Evolutionary conservation across 2,113 vertebrate species (phyloP).

Genomic region (Lucifuga dentata): DNA sequence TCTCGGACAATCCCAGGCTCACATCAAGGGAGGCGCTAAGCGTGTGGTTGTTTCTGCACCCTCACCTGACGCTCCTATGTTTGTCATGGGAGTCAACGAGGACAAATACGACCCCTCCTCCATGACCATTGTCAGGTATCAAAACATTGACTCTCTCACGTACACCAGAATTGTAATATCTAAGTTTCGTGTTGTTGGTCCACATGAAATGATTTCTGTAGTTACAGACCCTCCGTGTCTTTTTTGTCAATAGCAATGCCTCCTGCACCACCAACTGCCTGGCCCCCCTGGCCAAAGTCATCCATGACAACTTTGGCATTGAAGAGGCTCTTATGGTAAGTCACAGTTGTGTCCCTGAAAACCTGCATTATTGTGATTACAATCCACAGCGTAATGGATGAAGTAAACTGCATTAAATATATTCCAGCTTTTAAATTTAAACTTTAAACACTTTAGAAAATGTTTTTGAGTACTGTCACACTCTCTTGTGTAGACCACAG

Average conservation of each 20-base stretch:
- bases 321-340: conserved; percentile 91
- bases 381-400: too few relatives aligned
- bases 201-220: not conserved
- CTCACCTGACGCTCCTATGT: conserved; percentile 90
- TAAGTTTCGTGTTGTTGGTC: not conserved
- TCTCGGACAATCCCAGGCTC: conserved; percentile 71
- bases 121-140: conserved; percentile 90
- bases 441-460: not conserved
- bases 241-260: conserved; percentile 85
- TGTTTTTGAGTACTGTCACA: not conserved
- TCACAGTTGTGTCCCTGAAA: not conserved
- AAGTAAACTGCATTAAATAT: not conserved
- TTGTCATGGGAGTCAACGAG: conserved; percentile 93
- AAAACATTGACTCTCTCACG: not conserved
- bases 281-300: conserved; percentile 90
- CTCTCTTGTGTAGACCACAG: conserved; percentile 84
- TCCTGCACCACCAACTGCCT: conserved; percentile 94
- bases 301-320: conserved; percentile 89
- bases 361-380: not conserved
- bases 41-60: conserved; percentile 89
- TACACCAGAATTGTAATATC: not conserved
- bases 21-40: conserved; percentile 85
- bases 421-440: too few relatives aligned
- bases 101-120: conserved; percentile 85
- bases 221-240: not conserved